Evolutionary conservation across 2,113 vertebrate species (phyloP).

Genomic region (Picathartes gymnocephalus): DNA sequence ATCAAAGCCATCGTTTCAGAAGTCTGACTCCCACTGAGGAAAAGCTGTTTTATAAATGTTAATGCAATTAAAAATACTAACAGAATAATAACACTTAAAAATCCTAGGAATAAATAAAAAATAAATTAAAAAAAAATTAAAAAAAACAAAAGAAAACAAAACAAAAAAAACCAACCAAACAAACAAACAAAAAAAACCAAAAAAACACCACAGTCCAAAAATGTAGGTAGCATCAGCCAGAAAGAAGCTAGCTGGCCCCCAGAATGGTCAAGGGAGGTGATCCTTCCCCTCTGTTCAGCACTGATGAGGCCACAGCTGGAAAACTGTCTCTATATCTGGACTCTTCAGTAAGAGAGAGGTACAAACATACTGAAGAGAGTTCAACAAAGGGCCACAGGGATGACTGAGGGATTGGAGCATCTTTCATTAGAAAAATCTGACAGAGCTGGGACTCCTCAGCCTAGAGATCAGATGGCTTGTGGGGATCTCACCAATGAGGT

Average conservation of each 20-base stretch:
- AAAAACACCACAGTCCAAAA: background rate
- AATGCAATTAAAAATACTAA: background rate
- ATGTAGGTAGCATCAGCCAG: background rate
- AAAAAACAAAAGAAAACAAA: background rate
- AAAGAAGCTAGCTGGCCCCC: background rate
- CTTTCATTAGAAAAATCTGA: background rate
- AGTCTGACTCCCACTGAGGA: background rate
- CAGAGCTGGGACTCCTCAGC: background rate
- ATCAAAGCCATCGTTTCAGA: background rate
- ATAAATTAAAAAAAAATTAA: too few relatives aligned
- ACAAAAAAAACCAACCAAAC: too few relatives aligned
- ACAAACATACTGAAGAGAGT: background rate
- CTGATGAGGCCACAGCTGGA: background rate
- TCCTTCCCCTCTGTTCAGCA: background rate
- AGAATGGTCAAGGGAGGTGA: background rate
- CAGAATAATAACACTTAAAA: background rate
- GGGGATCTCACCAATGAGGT: background rate
- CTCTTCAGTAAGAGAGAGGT: background rate
- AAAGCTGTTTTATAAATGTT: background rate
- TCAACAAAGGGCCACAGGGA: background rate
- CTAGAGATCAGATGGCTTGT: background rate
- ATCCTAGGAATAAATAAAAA: too few relatives aligned
- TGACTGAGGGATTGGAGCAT: background rate
- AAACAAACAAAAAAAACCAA: too few relatives aligned
- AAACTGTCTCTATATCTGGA: background rate